Conservation (phyloP, 2,888 invertebrate species). For the Hartigia nigra region DNA sequence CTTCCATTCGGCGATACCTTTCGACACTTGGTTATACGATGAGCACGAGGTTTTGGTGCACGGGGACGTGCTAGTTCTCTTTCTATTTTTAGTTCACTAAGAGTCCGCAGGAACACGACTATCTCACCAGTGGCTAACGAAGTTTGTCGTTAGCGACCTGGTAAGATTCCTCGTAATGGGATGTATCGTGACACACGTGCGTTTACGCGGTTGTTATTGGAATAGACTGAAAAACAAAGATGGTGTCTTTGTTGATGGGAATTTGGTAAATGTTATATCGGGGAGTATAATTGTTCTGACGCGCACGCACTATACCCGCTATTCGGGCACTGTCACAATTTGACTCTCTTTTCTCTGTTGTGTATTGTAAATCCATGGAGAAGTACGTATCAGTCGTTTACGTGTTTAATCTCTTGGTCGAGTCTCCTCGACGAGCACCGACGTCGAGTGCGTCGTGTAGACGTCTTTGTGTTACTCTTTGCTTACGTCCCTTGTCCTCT, state of each 20-base stretch:
- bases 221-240: not conserved
- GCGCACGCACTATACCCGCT: not conserved
- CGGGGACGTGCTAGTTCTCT: not conserved
- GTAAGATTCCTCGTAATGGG: not conserved
- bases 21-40: not conserved
- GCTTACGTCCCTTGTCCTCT: not conserved
- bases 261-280: not conserved
- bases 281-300: not conserved
- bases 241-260: not conserved
- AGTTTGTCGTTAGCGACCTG: not conserved
- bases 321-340: not conserved
- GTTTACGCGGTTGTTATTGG: not conserved
- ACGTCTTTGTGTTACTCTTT: not conserved
- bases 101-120: not conserved
- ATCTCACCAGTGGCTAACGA: not conserved
- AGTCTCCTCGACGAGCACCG: not conserved
- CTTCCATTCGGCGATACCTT: not conserved
- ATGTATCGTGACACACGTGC: not conserved
- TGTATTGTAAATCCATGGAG: not conserved
- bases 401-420: not conserved
- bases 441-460: not conserved
- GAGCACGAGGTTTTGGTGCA: not conserved
- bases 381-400: not conserved
- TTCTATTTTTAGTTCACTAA: not conserved
- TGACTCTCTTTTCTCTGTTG: not conserved